Evolutionary conservation across 2,113 vertebrate genomes (phyloP).

Genomic region (Brachypodius melanocephalos): DNA sequence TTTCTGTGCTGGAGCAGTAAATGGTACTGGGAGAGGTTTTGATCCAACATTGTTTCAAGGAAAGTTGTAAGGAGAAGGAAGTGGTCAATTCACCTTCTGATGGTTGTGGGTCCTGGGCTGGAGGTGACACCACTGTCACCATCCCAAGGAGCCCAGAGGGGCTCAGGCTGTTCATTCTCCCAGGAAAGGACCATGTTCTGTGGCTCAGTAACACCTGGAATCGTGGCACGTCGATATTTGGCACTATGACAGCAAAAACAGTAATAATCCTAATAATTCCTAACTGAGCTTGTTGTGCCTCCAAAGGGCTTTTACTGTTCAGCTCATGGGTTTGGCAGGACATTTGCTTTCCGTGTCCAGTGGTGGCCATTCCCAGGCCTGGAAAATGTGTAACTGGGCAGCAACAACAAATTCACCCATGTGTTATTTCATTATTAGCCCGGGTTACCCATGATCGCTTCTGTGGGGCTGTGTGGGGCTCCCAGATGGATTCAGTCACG

Average conservation of each 20-base stretch:
- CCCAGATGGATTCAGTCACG: background rate
- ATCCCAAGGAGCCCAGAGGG: background rate
- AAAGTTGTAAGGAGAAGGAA: background rate
- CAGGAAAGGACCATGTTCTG: background rate
- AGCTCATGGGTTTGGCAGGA: background rate
- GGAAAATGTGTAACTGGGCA: background rate
- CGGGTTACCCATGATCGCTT: background rate
- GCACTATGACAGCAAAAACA: background rate
- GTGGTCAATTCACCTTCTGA: background rate
- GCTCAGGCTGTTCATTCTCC: background rate
- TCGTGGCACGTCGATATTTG: rapidly evolving
- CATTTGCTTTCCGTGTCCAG: background rate
- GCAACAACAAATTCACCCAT: background rate
- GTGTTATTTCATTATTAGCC: background rate
- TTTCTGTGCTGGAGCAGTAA: background rate
- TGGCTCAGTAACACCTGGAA: background rate
- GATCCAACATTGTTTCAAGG: background rate
- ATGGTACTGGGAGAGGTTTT: background rate
- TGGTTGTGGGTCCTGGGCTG: background rate
- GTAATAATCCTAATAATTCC: background rate
- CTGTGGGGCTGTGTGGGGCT: background rate
- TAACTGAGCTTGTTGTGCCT: background rate
- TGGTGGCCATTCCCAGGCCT: background rate
- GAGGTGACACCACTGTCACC: background rate
- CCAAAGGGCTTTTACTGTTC: background rate